Conservation (phyloP, 2,797 vertebrate genomes). For the Falco cherrug region DNA sequence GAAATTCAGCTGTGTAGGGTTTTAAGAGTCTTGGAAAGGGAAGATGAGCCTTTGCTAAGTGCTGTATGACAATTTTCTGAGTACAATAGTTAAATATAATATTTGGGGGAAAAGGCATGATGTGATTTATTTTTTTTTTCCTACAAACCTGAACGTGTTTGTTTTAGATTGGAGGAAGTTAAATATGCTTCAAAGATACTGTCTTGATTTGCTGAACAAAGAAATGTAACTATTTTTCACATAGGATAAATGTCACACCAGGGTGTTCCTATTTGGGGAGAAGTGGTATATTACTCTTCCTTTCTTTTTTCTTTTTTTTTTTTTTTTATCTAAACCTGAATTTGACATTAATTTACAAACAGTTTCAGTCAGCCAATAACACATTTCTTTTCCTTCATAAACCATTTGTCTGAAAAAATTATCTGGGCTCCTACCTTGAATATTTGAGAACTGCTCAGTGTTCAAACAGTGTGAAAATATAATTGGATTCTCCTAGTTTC, state of each 20-base stretch:
- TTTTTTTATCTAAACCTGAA: not conserved
- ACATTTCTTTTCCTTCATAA: not conserved
- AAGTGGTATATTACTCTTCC: not conserved
- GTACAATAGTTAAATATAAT: not conserved
- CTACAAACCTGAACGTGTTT: not conserved
- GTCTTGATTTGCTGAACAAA: not conserved
- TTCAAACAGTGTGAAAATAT: conserved; percentile 11
- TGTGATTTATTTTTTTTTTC: not conserved
- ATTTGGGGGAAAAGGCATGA: not conserved
- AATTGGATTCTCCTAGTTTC: not conserved
- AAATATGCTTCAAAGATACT: not conserved
- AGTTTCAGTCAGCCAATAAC: not conserved
- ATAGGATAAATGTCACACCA: not conserved
- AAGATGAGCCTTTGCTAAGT: not conserved
- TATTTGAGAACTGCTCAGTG: not conserved
- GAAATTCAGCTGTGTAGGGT: not conserved
- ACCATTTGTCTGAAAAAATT: conserved; percentile 17
- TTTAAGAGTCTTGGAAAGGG: not conserved
- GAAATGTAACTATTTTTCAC: not conserved
- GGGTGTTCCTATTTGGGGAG: not conserved
- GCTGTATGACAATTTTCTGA: not conserved
- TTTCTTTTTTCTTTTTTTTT: not conserved
- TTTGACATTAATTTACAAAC: not conserved
- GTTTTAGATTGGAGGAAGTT: not conserved
- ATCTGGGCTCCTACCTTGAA: not conserved